phyloP scores from a whole-genome alignment of 2,113 vertebrate genomes.

The Cricetomys ansorgei region DNA sequence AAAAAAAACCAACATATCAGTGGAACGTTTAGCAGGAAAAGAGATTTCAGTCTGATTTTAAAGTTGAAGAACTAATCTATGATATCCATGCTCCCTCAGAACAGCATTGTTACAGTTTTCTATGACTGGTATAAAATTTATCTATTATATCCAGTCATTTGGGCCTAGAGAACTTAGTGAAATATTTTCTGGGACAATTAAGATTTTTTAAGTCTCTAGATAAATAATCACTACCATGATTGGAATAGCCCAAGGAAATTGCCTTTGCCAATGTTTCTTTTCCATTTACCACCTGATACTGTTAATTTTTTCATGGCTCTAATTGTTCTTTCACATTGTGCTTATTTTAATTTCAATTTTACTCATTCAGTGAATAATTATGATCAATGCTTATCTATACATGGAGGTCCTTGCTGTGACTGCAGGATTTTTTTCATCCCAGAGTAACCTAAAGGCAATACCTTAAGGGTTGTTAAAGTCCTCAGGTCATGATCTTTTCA shows the following conservation, averaged over 20 bases:
- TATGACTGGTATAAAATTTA: not conserved
- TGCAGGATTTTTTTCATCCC: conserved; percentile 10
- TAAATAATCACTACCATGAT: not conserved
- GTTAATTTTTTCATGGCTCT: not conserved
- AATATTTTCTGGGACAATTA: not conserved
- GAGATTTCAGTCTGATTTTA: not conserved
- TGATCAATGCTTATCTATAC: not conserved
- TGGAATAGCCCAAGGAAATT: not conserved
- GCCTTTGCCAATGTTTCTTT: not conserved
- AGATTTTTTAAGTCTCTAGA: not conserved
- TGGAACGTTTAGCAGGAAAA: conserved; percentile 40
- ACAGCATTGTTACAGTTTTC: not conserved
- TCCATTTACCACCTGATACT: not conserved
- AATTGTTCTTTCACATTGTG: not conserved
- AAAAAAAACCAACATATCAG: not conserved
- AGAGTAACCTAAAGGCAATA: not conserved
- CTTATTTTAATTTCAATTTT: conserved; percentile 9
- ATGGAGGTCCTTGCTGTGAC: not conserved
- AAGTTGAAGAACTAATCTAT: not conserved
- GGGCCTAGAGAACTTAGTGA: not conserved
- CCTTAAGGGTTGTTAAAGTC: not conserved
- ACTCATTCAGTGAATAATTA: conserved; percentile 1
- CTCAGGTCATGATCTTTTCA: not conserved
- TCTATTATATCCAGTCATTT: not conserved
- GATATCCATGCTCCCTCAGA: not conserved